These are phyloP conservation scores for Buceros bicornis DNA, from an alignment of 2,797 vertebrate genomes.

Conservation along the genomic window DNA sequence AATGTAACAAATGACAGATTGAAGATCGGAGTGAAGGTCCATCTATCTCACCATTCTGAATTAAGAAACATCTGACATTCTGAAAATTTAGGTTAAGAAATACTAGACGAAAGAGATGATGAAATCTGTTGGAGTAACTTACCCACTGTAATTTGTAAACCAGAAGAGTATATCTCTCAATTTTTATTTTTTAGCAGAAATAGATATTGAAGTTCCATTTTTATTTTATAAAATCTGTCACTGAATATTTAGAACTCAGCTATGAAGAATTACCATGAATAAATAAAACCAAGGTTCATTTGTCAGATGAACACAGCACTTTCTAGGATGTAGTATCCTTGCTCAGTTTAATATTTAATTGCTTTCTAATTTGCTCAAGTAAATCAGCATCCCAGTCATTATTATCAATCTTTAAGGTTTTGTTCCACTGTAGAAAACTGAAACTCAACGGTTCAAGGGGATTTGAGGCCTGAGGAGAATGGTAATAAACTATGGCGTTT, in stretches of 20 bases:
- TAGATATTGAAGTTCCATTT: not conserved
- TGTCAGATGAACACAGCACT: not conserved
- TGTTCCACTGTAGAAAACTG: not conserved
- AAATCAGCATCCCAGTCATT: not conserved
- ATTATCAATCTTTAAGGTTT: slow-evolving; percentile 10
- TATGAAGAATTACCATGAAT: not conserved
- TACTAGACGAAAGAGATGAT: not conserved
- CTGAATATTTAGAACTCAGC: not conserved
- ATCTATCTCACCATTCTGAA: not conserved
- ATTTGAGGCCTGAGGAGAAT: slow-evolving; percentile 24
- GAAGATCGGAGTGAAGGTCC: not conserved
- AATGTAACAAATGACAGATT: not conserved
- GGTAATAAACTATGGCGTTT: not conserved
- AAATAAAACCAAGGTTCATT: slow-evolving; percentile 19
- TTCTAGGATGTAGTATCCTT: not conserved
- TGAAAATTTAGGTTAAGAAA: not conserved
- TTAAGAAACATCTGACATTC: not conserved
- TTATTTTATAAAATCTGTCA: not conserved
- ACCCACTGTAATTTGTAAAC: not conserved
- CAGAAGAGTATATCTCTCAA: not conserved
- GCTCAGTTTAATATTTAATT: slow-evolving; percentile 39
- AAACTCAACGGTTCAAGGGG: not conserved
- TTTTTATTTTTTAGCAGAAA: not conserved
- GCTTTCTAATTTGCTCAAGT: slow-evolving; percentile 26
- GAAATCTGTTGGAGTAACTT: not conserved